phyloP scores from a whole-genome alignment of 2,113 vertebrate genomes.

The Conger conger region DNA sequence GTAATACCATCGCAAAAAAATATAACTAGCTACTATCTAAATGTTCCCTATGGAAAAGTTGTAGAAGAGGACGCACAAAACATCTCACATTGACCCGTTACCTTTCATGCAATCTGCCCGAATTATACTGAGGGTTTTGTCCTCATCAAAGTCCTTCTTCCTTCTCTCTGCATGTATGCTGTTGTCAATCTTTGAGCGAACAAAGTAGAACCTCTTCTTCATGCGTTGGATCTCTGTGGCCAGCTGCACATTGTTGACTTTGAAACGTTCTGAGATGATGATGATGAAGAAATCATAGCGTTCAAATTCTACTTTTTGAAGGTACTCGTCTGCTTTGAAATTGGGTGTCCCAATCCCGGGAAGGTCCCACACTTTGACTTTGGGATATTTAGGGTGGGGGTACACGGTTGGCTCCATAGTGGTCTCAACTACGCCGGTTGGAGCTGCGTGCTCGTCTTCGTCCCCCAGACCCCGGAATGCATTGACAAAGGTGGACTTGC shows the following conservation, averaged over 20 bases:
- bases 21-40: neutral
- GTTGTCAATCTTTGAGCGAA: constrained; percentile 68
- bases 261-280: constrained; percentile 63
- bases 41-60: neutral
- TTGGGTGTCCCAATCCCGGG: constrained; percentile 64
- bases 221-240: constrained; percentile 55
- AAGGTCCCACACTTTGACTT: constrained; percentile 69
- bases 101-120: constrained; percentile 41
- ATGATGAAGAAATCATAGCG: constrained; percentile 72
- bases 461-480: constrained; percentile 63
- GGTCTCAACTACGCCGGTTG: constrained; percentile 66
- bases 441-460: constrained; percentile 54
- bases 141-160: constrained; percentile 38
- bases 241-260: constrained; percentile 53
- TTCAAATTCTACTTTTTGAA: constrained; percentile 58
- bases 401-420: constrained; percentile 56
- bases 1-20: too few species aligned
- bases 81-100: constrained; percentile 7
- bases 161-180: constrained; percentile 52
- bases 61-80: too few species aligned
- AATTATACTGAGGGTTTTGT: constrained; percentile 32
- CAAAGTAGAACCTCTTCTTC: constrained; percentile 69
- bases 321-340: constrained; percentile 62
- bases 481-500: constrained; percentile 74
- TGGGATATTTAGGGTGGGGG: constrained; percentile 54